phyloP scores from a whole-genome alignment of 2,113 vertebrate species.

The Rhodinocichla rosea region DNA sequence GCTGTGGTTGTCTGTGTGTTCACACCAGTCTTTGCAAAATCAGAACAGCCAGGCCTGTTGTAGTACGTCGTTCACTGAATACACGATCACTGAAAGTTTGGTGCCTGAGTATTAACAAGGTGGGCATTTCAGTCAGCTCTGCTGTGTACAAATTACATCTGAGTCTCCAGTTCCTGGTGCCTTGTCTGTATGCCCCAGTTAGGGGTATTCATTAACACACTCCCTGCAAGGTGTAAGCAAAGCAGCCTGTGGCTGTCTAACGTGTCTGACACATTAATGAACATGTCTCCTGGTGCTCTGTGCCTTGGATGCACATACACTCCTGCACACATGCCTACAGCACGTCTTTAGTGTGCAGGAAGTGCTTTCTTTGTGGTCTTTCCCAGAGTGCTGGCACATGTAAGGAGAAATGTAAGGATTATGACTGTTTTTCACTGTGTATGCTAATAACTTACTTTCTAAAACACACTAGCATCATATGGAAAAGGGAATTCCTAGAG shows the following conservation, averaged over 20 bases:
- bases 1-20: not conserved
- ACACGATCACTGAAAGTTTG: not conserved
- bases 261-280: rapidly evolving
- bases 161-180: not conserved
- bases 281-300: not conserved
- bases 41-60: not conserved
- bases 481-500: not conserved
- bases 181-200: not conserved
- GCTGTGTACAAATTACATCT: not conserved
- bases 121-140: not conserved
- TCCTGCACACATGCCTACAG: not conserved
- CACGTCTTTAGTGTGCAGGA: not conserved
- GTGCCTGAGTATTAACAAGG: not conserved
- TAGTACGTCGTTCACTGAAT: not conserved
- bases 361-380: not conserved
- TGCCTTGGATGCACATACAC: rapidly evolving
- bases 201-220: not conserved
- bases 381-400: not conserved
- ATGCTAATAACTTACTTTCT: not conserved
- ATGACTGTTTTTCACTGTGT: not conserved
- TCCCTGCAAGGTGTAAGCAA: not conserved
- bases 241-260: not conserved
- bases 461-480: not conserved
- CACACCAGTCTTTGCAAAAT: not conserved
- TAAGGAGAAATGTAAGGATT: not conserved